A percentile compares a stretch with the other conserved stretches of the same genome.
Evolutionary conservation across 2,888 invertebrate genomes (phyloP).

Genomic region (Melieria picta): DNA sequence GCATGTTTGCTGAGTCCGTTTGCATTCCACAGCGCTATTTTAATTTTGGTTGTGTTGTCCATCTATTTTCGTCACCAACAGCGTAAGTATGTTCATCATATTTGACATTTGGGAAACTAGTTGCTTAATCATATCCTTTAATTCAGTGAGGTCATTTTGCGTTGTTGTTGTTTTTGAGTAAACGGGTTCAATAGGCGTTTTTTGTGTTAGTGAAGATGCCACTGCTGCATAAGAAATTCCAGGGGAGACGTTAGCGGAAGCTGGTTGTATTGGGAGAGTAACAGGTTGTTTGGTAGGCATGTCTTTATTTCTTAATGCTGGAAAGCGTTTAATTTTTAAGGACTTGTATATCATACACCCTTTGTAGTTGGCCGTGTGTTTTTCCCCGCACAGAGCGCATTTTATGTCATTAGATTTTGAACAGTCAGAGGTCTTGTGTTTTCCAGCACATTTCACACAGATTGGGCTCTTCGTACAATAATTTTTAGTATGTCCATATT

Average conservation of each 20-base stretch:
- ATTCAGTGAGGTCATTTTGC: too few relatives aligned
- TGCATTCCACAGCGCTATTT: slow-evolving; percentile 16
- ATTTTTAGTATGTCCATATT: neutral
- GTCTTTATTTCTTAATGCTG: neutral
- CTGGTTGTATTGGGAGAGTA: too few relatives aligned
- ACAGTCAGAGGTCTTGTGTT: too few relatives aligned
- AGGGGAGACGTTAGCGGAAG: too few relatives aligned
- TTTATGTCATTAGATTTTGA: too few relatives aligned
- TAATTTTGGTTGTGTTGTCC: neutral
- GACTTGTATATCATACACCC: neutral
- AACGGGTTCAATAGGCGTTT: too few relatives aligned
- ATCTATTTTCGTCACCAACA: neutral
- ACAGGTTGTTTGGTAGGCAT: neutral
- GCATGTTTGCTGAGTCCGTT: neutral
- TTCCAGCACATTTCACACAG: neutral
- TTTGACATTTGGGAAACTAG: neutral
- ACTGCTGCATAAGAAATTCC: too few relatives aligned
- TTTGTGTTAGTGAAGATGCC: too few relatives aligned
- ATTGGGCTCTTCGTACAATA: neutral
- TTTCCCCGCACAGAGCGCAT: neutral
- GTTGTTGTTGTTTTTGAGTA: too few relatives aligned
- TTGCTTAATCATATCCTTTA: too few relatives aligned
- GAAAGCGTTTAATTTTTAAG: neutral
- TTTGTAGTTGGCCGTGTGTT: neutral
- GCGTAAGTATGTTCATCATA: neutral